These are phyloP conservation scores for Ploceus nigricollis DNA, from an alignment of 2,113 vertebrate genomes.

Conservation along the genomic window DNA sequence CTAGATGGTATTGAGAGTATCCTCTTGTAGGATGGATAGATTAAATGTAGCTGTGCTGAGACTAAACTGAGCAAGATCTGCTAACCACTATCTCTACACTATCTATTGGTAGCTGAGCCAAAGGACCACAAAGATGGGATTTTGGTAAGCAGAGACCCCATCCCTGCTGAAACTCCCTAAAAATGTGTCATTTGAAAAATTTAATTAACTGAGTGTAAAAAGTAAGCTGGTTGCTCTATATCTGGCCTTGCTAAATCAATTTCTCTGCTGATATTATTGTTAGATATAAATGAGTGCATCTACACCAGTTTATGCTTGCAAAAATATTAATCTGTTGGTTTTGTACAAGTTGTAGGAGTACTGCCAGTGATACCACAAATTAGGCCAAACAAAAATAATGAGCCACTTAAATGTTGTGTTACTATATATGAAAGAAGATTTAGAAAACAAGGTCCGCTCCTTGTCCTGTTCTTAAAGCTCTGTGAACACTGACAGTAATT, in stretches of 20 bases:
- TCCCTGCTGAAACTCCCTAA: background rate
- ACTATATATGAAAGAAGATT: slow-evolving; percentile 44
- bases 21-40: background rate
- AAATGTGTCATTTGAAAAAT: background rate
- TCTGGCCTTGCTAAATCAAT: background rate
- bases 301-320: background rate
- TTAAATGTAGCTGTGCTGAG: background rate
- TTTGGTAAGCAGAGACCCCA: background rate
- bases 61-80: background rate
- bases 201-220: background rate
- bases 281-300: background rate
- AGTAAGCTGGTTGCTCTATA: background rate
- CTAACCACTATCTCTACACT: background rate
- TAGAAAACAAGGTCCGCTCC: slow-evolving; percentile 39
- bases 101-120: background rate
- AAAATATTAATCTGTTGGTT: slow-evolving; percentile 23
- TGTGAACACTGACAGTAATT: slow-evolving; percentile 33
- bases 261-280: background rate
- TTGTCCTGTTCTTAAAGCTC: slow-evolving; percentile 42
- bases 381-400: slow-evolving; percentile 44
- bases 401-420: slow-evolving; percentile 43
- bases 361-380: slow-evolving; percentile 15
- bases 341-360: background rate
- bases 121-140: background rate
- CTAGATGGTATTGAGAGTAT: background rate